phyloP scores from a whole-genome alignment of 2,888 invertebrate species.

The Eupeodes latifasciatus region DNA sequence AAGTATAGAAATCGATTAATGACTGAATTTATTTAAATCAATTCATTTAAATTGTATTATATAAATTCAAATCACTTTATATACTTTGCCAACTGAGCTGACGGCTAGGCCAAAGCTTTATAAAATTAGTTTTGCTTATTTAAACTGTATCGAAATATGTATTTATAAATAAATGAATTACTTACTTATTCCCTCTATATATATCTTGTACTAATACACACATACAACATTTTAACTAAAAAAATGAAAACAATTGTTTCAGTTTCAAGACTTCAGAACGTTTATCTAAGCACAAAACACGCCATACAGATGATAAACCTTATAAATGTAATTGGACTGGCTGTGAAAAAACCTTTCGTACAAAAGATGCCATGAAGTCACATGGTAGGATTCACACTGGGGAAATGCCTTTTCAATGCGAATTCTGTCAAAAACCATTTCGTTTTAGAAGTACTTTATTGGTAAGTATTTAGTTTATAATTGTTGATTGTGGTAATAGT shows the following conservation, averaged over 20 bases:
- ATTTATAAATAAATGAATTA: no score
- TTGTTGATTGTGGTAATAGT: background rate
- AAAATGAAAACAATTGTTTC: conserved; percentile 19
- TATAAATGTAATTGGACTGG: conserved; percentile 85
- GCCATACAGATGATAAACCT: conserved; percentile 87
- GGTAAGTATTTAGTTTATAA: conserved; percentile 81
- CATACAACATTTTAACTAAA: no score
- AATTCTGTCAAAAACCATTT: conserved; percentile 90
- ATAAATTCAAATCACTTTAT: no score
- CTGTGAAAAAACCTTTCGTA: conserved; percentile 87
- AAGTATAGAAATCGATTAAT: no score
- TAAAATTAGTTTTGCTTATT: no score
- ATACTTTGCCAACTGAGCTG: no score
- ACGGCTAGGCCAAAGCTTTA: no score
- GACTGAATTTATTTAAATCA: no score
- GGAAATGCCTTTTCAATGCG: conserved; percentile 91
- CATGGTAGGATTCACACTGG: conserved; percentile 92
- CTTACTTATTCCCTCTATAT: no score
- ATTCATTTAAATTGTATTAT: no score
- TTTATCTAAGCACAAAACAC: conserved; percentile 84
- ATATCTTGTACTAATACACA: no score
- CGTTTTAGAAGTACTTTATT: conserved; percentile 90
- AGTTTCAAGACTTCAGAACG: conserved; percentile 79
- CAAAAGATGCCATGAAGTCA: conserved; percentile 89
- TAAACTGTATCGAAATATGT: no score